These are phyloP conservation scores for Volucella zonaria DNA, from an alignment of 2,888 invertebrate genomes.

Conservation along the genomic window DNA sequence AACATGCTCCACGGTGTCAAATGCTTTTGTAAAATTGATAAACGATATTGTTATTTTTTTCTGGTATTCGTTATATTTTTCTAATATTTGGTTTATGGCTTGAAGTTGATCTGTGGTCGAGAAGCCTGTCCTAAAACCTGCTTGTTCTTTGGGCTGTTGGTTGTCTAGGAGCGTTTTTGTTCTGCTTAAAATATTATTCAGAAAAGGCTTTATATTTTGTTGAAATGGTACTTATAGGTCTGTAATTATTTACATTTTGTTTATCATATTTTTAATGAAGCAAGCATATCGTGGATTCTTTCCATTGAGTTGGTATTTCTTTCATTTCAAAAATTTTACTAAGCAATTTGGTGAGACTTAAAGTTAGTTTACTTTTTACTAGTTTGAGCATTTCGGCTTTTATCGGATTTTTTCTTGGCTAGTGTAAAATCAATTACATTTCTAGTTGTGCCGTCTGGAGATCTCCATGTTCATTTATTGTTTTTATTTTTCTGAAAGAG, in stretches of 20 bases:
- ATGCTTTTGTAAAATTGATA: constrained; percentile 10
- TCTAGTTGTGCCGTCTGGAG: no score
- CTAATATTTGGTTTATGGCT: constrained; percentile 4
- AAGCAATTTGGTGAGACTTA: background rate
- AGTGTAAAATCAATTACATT: no score
- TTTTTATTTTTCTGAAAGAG: no score
- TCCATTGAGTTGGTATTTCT: no score
- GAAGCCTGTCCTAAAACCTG: background rate
- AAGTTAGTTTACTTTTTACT: background rate
- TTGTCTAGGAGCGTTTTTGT: no score
- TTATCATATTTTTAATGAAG: background rate
- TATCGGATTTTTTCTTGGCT: background rate
- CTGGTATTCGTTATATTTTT: background rate
- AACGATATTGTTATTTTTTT: background rate
- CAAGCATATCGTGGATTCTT: background rate
- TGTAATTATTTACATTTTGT: no score
- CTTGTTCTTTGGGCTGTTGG: background rate
- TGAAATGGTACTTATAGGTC: no score
- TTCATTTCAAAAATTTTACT: no score
- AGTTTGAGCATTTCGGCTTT: background rate
- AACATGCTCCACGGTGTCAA: no score
- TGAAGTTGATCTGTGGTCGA: constrained; percentile 3
- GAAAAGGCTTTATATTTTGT: no score
- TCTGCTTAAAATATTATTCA: no score
- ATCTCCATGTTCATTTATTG: no score